Conservation (phyloP, 2,888 invertebrate species). For the Pyrrhia umbra region DNA sequence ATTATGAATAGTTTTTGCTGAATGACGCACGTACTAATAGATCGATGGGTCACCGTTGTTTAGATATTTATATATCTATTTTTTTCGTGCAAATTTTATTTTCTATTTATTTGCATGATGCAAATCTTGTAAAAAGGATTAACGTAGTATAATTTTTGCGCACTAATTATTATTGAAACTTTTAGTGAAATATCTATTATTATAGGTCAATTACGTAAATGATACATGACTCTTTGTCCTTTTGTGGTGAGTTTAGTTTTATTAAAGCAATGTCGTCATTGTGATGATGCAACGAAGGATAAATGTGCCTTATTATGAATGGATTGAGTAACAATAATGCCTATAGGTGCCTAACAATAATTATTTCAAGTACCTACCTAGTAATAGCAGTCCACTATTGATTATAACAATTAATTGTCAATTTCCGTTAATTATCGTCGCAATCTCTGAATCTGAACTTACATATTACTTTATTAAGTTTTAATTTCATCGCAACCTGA, state of each 20-base stretch:
- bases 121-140: slow-evolving; percentile 15
- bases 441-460: no score
- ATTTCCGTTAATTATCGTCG: no score
- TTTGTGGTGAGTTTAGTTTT: neutral
- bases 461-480: no score
- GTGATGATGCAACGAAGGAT: neutral
- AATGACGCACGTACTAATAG: slow-evolving; percentile 24
- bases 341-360: no score
- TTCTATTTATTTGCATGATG: no score
- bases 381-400: no score
- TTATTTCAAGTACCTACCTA: no score
- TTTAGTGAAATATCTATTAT: no score
- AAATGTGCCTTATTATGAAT: neutral
- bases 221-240: neutral
- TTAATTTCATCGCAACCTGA: no score
- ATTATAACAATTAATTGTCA: no score
- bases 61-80: slow-evolving; percentile 4
- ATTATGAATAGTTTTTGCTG: slow-evolving; percentile 30
- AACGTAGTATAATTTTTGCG: neutral
- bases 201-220: neutral
- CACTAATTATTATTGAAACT: neutral
- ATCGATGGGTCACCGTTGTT: slow-evolving; percentile 17
- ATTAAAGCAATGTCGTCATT: neutral
- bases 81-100: neutral
- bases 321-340: neutral